These are phyloP conservation scores for Heteromormyrus szaboi DNA, from an alignment of 2,797 vertebrate genomes.

Conservation along the genomic window DNA sequence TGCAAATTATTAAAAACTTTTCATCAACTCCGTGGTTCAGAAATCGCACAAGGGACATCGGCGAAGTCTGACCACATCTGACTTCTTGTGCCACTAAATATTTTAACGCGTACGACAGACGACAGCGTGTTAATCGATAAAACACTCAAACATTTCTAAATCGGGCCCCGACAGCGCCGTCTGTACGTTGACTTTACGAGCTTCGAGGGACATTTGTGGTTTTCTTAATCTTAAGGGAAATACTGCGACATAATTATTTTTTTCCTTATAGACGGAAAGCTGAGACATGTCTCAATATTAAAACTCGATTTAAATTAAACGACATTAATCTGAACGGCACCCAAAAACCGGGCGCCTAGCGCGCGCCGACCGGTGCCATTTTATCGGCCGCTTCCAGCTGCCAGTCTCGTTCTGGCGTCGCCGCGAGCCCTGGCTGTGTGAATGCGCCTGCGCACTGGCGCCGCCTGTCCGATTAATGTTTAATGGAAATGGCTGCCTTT, in stretches of 20 bases:
- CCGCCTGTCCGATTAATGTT: slow-evolving; percentile 63
- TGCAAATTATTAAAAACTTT: background rate
- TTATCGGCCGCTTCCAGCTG: background rate
- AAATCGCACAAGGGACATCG: background rate
- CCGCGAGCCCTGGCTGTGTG: slow-evolving; percentile 20
- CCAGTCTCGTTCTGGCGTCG: slow-evolving; percentile 22
- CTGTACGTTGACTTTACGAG: background rate
- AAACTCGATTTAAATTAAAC: background rate
- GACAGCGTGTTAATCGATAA: background rate
- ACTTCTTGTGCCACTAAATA: background rate
- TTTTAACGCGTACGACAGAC: background rate
- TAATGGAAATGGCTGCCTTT: slow-evolving; percentile 72
- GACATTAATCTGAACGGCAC: background rate
- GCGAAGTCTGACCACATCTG: background rate
- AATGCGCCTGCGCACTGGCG: slow-evolving; percentile 60
- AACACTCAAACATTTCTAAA: background rate
- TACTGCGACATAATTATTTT: background rate
- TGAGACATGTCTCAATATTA: background rate
- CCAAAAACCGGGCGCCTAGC: background rate
- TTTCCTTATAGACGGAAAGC: background rate
- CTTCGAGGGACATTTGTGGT: background rate
- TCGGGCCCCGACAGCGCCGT: background rate
- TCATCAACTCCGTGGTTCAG: background rate
- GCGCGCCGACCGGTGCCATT: background rate
- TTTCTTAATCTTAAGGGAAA: background rate